These are phyloP conservation scores for Patella pellucida DNA, from an alignment of 2,888 invertebrate species.

Conservation along the genomic window DNA sequence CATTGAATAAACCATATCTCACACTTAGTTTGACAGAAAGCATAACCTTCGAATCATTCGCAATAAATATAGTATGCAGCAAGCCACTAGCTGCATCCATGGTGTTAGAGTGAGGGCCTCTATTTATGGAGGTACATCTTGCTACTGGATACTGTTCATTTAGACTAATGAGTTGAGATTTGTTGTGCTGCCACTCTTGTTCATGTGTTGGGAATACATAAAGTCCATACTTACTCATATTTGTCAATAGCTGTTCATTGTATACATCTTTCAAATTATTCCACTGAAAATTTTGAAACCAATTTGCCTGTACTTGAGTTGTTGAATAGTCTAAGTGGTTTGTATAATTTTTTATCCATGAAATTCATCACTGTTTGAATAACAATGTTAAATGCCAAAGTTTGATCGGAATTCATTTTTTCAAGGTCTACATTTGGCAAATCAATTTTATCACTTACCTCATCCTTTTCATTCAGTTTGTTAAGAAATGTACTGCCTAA, in stretches of 20 bases:
- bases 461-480: slow-evolving; percentile 1
- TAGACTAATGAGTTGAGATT: slow-evolving; percentile 17
- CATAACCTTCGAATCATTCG: slow-evolving; percentile 37
- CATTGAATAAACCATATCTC: slow-evolving; percentile 40
- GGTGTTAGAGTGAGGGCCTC: not conserved
- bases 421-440: slow-evolving; percentile 32
- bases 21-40: slow-evolving; percentile 35
- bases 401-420: slow-evolving; percentile 38
- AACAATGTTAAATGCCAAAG: slow-evolving; percentile 38
- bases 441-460: slow-evolving; percentile 16
- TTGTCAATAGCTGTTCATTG: slow-evolving; percentile 22
- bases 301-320: not conserved
- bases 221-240: slow-evolving; percentile 28
- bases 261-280: slow-evolving; percentile 9
- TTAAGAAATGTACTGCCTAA: slow-evolving; percentile 29
- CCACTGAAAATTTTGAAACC: not conserved
- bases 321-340: slow-evolving; percentile 20
- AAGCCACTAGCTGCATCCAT: slow-evolving; percentile 25
- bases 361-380: slow-evolving; percentile 30
- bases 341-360: slow-evolving; percentile 17
- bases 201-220: slow-evolving; percentile 36
- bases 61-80: slow-evolving; percentile 21
- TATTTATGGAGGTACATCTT: not conserved
- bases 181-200: slow-evolving; percentile 35
- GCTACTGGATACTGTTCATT: slow-evolving; percentile 33